Conservation (phyloP, 2,888 invertebrate genomes). For the Agonopterix arenella region DNA sequence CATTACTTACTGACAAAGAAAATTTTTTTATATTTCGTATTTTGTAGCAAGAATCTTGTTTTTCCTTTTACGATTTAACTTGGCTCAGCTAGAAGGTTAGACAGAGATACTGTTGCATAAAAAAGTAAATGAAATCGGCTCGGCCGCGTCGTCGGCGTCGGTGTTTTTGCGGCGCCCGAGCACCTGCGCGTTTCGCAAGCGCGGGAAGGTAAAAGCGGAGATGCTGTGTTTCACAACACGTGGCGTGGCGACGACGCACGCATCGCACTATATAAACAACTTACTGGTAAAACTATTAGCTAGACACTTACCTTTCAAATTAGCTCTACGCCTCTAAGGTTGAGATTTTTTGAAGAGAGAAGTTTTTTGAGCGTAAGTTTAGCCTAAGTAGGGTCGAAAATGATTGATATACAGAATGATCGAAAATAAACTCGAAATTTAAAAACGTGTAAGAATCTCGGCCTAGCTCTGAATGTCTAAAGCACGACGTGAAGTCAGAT, state of each 20-base stretch:
- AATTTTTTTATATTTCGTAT: too few relatives aligned
- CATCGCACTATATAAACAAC: slow-evolving; percentile 31
- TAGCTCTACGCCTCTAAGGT: background rate
- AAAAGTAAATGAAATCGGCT: slow-evolving; percentile 63
- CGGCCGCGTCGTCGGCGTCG: slow-evolving; percentile 43
- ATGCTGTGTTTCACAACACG: slow-evolving; percentile 70
- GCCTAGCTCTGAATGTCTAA: too few relatives aligned
- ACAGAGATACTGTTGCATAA: slow-evolving; percentile 51
- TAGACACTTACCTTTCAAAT: slow-evolving; percentile 9
- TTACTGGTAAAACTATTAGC: slow-evolving; percentile 12
- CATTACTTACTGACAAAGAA: too few relatives aligned
- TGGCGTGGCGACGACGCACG: slow-evolving; percentile 44
- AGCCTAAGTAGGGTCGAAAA: too few relatives aligned
- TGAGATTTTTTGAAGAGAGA: too few relatives aligned
- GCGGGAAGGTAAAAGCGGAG: slow-evolving; percentile 72
- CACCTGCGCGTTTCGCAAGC: slow-evolving; percentile 79
- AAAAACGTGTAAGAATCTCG: too few relatives aligned
- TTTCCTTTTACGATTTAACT: background rate
- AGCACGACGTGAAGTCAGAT: too few relatives aligned
- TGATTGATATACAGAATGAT: too few relatives aligned
- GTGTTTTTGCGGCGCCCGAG: slow-evolving; percentile 71
- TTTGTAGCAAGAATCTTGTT: too few relatives aligned
- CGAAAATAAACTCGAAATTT: too few relatives aligned
- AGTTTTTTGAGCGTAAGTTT: too few relatives aligned
- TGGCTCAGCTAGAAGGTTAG: background rate